Evolutionary conservation across 1,140 invertebrate species (phyloP).

Genomic region (Hetaerina americana): DNA sequence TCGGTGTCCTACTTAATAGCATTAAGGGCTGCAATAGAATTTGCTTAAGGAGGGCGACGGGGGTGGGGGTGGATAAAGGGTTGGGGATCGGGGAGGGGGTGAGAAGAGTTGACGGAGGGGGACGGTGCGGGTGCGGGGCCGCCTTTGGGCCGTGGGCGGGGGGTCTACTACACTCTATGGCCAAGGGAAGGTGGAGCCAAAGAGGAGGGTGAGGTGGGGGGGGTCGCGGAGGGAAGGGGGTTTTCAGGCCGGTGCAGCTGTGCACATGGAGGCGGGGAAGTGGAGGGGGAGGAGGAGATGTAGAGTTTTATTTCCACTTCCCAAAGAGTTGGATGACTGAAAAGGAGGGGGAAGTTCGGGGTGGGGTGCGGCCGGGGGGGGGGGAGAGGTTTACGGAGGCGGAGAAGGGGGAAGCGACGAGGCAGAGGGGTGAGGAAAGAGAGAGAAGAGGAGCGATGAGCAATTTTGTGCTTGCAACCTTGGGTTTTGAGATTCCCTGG

Average conservation of each 20-base stretch:
- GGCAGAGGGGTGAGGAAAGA: too few species aligned
- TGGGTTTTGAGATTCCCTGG: too few species aligned
- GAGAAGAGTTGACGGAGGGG: too few species aligned
- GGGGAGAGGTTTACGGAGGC: background rate
- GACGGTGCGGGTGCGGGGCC: too few species aligned
- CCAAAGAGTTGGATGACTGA: background rate
- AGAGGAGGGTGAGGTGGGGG: background rate
- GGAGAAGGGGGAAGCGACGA: too few species aligned
- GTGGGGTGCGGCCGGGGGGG: background rate
- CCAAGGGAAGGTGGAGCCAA: too few species aligned
- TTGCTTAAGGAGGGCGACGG: background rate
- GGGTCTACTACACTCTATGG: too few species aligned
- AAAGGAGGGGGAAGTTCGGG: background rate
- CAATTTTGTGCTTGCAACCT: too few species aligned
- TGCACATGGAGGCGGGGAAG: background rate
- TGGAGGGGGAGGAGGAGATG: too few species aligned
- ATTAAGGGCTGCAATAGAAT: background rate
- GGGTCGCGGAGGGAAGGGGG: background rate
- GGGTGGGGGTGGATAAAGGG: background rate
- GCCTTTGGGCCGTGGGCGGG: background rate
- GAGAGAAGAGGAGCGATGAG: too few species aligned
- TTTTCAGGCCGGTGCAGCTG: background rate
- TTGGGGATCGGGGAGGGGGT: background rate
- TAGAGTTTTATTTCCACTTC: background rate
- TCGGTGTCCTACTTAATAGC: background rate